Conservation (phyloP, 2,113 vertebrate species). For the Pungitius pungitius region DNA sequence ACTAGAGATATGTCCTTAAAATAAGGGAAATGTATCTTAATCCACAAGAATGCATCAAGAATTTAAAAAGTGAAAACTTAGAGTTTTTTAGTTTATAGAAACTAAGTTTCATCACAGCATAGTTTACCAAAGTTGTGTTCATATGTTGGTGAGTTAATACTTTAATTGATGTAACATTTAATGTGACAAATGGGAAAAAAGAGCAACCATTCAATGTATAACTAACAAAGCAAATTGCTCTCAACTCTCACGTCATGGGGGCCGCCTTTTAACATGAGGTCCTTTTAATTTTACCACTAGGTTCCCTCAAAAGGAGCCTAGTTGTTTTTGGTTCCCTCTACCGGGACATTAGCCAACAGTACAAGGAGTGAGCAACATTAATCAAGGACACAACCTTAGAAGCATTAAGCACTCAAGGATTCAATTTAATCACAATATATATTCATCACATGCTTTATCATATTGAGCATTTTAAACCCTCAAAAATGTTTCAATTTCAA, state of each 20-base stretch:
- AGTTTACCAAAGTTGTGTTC: not conserved
- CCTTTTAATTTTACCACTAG: not conserved
- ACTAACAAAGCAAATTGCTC: constrained; percentile 6
- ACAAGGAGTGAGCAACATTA: not conserved
- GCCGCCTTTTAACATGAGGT: not conserved
- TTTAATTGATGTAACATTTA: not conserved
- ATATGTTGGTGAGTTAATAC: not conserved
- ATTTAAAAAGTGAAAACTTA: too few species aligned
- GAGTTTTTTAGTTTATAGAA: not conserved
- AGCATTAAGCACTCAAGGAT: not conserved
- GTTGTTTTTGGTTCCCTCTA: not conserved
- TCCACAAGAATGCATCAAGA: not conserved
- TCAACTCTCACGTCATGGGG: not conserved
- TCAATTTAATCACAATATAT: not conserved
- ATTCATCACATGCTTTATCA: not conserved
- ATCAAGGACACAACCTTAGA: not conserved
- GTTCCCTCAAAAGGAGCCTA: not conserved
- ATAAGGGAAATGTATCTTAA: not conserved
- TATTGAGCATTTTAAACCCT: not conserved
- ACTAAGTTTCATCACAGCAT: not conserved
- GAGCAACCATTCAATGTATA: not conserved
- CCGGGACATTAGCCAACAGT: not conserved
- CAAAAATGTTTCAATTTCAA: too few species aligned
- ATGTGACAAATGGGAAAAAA: not conserved
- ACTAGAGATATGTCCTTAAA: not conserved